Percentiles rank a stretch among this genome's conserved stretches.
phyloP scores from a whole-genome alignment of 2,888 invertebrate genomes.

The Melanophora roralis region DNA sequence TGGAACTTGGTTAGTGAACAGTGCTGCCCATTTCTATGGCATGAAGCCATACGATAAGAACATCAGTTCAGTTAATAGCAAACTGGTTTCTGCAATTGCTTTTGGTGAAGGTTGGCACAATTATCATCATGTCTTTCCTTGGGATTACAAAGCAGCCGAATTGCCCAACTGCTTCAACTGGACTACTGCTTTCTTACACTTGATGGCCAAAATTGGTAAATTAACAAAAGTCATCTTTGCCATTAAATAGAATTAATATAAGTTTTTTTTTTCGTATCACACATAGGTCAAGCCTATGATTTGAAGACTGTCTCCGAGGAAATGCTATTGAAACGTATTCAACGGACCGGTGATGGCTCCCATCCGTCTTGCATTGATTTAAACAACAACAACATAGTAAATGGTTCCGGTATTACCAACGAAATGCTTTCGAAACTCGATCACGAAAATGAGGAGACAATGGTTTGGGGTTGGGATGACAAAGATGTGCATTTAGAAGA shows the following conservation, averaged over 20 bases:
- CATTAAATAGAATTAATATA: not conserved
- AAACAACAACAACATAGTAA: conserved; percentile 69
- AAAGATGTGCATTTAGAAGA: conserved; percentile 85
- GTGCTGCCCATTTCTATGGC: conserved; percentile 95
- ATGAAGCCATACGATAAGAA: conserved; percentile 90
- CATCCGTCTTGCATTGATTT: conserved; percentile 74
- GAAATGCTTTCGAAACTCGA: conserved; percentile 70
- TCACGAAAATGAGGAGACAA: conserved; percentile 78
- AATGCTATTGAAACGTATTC: conserved; percentile 83
- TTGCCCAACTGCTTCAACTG: conserved; percentile 82
- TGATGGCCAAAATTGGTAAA: conserved; percentile 84
- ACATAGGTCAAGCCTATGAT: conserved; percentile 87
- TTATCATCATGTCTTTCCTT: conserved; percentile 92
- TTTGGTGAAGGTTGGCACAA: conserved; percentile 92
- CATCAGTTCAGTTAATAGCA: conserved; percentile 85
- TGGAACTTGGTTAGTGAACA: conserved; percentile 95
- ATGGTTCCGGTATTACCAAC: conserved; percentile 66
- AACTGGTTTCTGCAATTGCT: conserved; percentile 82
- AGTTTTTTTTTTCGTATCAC: not conserved
- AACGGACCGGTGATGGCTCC: conserved; percentile 86
- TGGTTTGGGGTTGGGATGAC: conserved; percentile 91
- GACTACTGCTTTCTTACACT: conserved; percentile 82
- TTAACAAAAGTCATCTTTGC: not conserved
- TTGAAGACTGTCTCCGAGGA: conserved; percentile 86
- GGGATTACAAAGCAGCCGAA: conserved; percentile 88